Evolutionary conservation across 2,888 invertebrate species (phyloP).

Genomic region (Aphidoletes aphidimyza): DNA sequence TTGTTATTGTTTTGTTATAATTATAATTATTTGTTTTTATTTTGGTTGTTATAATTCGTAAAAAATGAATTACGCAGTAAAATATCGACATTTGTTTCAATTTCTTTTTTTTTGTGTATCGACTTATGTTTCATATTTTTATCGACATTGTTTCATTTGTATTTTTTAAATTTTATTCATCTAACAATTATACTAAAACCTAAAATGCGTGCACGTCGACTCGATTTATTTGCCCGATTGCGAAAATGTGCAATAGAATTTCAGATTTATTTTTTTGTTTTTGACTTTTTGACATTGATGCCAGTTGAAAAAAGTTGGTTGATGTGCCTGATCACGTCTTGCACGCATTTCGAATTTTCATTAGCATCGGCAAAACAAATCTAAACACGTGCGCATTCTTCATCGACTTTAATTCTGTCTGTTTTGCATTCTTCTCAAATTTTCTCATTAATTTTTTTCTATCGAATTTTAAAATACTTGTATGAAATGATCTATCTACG

Average conservation of each 20-base stretch:
- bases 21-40: neutral
- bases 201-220: neutral
- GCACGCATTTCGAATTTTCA: too few relatives aligned
- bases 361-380: too few relatives aligned
- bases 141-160: slow-evolving; percentile 53
- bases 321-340: too few relatives aligned
- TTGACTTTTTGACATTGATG: too few relatives aligned
- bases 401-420: slow-evolving; percentile 45
- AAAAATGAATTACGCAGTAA: slow-evolving; percentile 42
- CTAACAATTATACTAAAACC: slow-evolving; percentile 16
- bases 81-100: slow-evolving; percentile 51
- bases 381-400: neutral
- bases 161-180: neutral
- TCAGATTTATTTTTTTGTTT: neutral
- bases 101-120: slow-evolving; percentile 22
- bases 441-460: too few relatives aligned
- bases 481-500: slow-evolving; percentile 47
- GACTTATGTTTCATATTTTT: slow-evolving; percentile 50
- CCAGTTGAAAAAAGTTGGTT: too few relatives aligned
- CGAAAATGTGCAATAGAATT: neutral
- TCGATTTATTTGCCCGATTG: neutral
- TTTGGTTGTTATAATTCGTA: slow-evolving; percentile 18
- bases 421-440: neutral
- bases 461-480: neutral
- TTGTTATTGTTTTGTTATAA: neutral